phyloP scores from a whole-genome alignment of 1,140 invertebrate species.

The Drosophila burlai region DNA sequence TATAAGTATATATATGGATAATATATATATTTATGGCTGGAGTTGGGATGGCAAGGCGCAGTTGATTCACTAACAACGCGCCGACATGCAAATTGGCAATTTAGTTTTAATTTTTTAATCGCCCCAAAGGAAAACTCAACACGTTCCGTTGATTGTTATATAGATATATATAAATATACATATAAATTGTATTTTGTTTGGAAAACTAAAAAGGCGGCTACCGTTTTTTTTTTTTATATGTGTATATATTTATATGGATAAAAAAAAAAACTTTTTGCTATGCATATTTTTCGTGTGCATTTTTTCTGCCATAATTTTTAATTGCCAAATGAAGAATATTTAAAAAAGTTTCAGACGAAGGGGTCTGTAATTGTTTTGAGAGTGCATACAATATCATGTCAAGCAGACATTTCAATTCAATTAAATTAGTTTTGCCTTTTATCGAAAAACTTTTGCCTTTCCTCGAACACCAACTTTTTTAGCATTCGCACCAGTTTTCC shows the following conservation, averaged over 20 bases:
- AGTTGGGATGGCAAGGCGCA: slow-evolving; percentile 40
- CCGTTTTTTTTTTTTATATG: slow-evolving; percentile 23
- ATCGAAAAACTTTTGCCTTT: slow-evolving; percentile 47
- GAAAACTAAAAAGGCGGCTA: slow-evolving; percentile 39
- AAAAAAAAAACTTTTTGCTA: slow-evolving; percentile 7
- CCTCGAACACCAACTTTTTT: slow-evolving; percentile 16
- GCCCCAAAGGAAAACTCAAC: slow-evolving; percentile 55
- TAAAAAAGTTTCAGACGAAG: slow-evolving; percentile 31
- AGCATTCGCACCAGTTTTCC: slow-evolving; percentile 39
- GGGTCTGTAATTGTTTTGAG: slow-evolving; percentile 38
- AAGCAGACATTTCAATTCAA: slow-evolving; percentile 80
- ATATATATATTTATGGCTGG: slow-evolving; percentile 42
- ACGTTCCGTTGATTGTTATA: slow-evolving; percentile 52
- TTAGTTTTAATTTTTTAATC: slow-evolving; percentile 68
- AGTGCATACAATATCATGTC: slow-evolving; percentile 70
- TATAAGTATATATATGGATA: slow-evolving; percentile 36
- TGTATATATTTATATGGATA: slow-evolving; percentile 4
- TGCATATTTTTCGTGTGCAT: slow-evolving; percentile 35
- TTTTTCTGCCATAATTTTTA: slow-evolving; percentile 46
- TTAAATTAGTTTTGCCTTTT: slow-evolving; percentile 61
- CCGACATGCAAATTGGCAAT: slow-evolving; percentile 68
- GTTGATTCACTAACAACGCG: slow-evolving; percentile 59
- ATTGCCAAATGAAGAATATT: slow-evolving; percentile 54
- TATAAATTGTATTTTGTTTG: slow-evolving; percentile 51
- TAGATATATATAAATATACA: slow-evolving; percentile 23